Evolutionary conservation across 2,113 vertebrate species (phyloP).

Genomic region (Tricholaema leucomelas): DNA sequence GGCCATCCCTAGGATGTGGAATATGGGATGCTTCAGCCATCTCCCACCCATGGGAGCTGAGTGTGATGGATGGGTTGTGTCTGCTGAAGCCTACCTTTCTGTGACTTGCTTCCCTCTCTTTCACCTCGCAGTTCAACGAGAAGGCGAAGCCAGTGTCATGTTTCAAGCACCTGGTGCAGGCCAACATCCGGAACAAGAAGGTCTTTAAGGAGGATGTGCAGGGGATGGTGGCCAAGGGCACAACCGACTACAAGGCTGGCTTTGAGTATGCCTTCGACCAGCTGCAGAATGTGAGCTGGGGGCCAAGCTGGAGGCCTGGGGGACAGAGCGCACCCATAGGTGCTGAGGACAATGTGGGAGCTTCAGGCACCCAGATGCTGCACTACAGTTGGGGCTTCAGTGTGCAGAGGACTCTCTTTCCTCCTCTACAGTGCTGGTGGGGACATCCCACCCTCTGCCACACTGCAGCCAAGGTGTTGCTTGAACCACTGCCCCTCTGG

Average conservation of each 20-base stretch:
- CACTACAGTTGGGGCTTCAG: rapidly evolving
- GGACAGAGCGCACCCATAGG: background rate
- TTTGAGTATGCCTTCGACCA: constrained; percentile 97
- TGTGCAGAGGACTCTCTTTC: background rate
- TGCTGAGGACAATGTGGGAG: background rate
- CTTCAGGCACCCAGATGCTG: background rate
- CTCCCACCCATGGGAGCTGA: rapidly evolving
- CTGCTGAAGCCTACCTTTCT: background rate
- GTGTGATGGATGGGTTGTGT: background rate
- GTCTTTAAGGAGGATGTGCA: constrained; percentile 95
- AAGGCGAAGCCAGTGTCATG: constrained; percentile 92
- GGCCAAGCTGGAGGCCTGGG: background rate
- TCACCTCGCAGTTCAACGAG: constrained; percentile 88
- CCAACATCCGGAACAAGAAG: constrained; percentile 96
- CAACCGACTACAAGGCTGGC: constrained; percentile 98
- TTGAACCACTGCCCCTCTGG: background rate
- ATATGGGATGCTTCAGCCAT: rapidly evolving
- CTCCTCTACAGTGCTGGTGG: background rate
- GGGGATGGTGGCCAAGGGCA: constrained; percentile 95
- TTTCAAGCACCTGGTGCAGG: constrained; percentile 96
- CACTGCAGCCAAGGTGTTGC: background rate
- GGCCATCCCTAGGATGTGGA: background rate
- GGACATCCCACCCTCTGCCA: background rate
- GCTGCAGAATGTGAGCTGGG: constrained; percentile 92
- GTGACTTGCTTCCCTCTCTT: background rate